These are phyloP conservation scores for Morus bassanus DNA, from an alignment of 2,797 vertebrate species.

Conservation along the genomic window DNA sequence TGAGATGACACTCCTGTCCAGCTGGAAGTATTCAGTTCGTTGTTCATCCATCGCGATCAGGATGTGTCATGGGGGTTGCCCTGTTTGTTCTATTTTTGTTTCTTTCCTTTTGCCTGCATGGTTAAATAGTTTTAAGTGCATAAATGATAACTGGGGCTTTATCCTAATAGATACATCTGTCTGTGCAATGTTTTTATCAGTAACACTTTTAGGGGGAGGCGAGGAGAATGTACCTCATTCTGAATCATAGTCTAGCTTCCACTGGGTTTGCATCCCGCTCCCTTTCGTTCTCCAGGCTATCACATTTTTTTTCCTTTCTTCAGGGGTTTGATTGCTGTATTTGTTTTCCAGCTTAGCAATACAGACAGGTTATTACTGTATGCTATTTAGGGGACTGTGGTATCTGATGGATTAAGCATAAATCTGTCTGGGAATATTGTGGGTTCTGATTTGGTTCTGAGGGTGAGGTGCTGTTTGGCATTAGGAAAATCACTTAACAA, in stretches of 20 bases:
- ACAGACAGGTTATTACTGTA: not conserved
- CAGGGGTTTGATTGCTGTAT: not conserved
- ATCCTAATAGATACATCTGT: not conserved
- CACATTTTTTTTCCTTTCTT: conserved; percentile 39
- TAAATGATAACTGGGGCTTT: conserved; percentile 58
- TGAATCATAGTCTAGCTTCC: conserved; percentile 35
- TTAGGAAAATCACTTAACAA: not conserved
- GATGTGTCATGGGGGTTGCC: conserved; percentile 39
- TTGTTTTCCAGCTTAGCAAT: conserved; percentile 9
- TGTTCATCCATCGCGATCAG: conserved; percentile 50
- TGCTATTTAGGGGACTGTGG: not conserved
- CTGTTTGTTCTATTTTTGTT: conserved; percentile 44
- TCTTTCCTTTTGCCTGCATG: conserved; percentile 27
- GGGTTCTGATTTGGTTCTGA: not conserved
- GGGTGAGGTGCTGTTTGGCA: not conserved
- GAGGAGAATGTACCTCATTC: not conserved
- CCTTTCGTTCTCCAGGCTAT: conserved; percentile 26
- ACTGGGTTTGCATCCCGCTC: not conserved
- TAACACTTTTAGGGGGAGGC: not conserved
- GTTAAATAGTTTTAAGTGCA: conserved; percentile 48
- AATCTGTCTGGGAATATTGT: not conserved
- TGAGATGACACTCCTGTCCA: conserved; percentile 42
- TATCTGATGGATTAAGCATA: not conserved
- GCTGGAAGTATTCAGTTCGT: conserved; percentile 59
- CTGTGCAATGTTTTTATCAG: conserved; percentile 44